Conservation (phyloP, 1,140 invertebrate genomes). For the Panagrolaimus sp. region DNA sequence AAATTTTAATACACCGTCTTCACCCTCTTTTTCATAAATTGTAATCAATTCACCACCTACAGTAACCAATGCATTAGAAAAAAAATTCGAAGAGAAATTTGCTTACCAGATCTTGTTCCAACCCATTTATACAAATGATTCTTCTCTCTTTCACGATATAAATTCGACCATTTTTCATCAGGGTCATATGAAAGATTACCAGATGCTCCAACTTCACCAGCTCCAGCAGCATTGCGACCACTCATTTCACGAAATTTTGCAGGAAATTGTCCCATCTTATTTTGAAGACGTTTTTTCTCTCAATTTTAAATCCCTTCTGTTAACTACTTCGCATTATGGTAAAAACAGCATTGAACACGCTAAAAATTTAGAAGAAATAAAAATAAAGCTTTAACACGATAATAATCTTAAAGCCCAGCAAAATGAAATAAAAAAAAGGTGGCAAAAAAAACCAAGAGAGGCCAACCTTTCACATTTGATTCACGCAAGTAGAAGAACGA, state of each 20-base stretch:
- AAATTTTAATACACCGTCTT: conserved; percentile 71
- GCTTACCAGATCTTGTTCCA: conserved; percentile 58
- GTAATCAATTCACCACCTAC: conserved; percentile 62
- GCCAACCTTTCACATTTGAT: too few relatives aligned
- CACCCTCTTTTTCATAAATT: conserved; percentile 71
- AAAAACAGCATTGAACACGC: too few relatives aligned
- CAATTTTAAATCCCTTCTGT: too few relatives aligned
- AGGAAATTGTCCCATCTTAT: conserved; percentile 10
- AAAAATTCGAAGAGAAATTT: conserved; percentile 9
- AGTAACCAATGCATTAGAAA: background rate
- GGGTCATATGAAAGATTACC: conserved; percentile 44
- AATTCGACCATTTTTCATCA: conserved; percentile 61
- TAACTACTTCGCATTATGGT: too few relatives aligned
- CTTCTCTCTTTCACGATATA: conserved; percentile 60
- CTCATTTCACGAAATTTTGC: conserved; percentile 11
- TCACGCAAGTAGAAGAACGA: too few relatives aligned
- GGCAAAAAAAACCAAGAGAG: too few relatives aligned
- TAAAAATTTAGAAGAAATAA: too few relatives aligned
- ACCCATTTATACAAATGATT: conserved; percentile 62
- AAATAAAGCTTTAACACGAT: too few relatives aligned
- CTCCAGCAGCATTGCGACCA: background rate
- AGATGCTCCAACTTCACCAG: conserved; percentile 11
- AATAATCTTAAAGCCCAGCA: too few relatives aligned
- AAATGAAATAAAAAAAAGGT: too few relatives aligned
- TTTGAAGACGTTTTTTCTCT: too few relatives aligned